Evolutionary conservation across 1,140 invertebrate genomes (phyloP), one percentile per base, ranked within the genome.

Genomic region (Drosophila bocqueti): DNA sequence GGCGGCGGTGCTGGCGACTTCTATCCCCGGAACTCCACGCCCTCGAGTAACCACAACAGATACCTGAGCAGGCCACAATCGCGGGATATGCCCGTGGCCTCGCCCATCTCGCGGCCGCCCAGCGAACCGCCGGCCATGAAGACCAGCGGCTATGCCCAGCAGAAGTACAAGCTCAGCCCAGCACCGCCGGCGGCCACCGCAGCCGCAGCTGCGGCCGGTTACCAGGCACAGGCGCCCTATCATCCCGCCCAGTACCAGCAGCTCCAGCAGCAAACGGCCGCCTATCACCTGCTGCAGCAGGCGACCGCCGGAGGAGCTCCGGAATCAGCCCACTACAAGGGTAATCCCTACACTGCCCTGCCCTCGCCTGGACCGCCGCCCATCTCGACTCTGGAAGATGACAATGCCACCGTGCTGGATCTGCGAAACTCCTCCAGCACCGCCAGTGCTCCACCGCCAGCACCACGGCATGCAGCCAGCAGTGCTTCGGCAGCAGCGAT

Each of bases 51-150:
- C 43, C 87, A 90, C 54, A 76, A 85, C 80, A 90, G 89, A 85
- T 90, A 89, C 80, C 81, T 87, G 55, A 91, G 89, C 71, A 77
- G 89, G 29, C 91, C 91, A 9, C 91, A 92, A 26, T 92, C 91
- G 15, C 76, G 91, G 26, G 91, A 92, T 6, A 79, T 87, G 79
- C 90, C 89, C 49, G 65, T 78, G 60, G 89, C 81, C 26, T 93
- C 87, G 66, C 83, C 89, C 63, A 52, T 67, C 11, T 87, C 91
- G 50, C 76, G 93, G 18, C 84, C 92, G 72, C 91, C 91, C 63
- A 79, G 93, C 77, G 67, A 87, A 26, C 80, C 79, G 54, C 85
- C 84, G 11, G 73, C 73, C 24, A 40, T 26, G 26, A 47, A 69
- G 24, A 31, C 54, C 18, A 18, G 64, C 55, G 76, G 76, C 21